Evolutionary conservation across 1,140 invertebrate species (phyloP).

Genomic region (Papilio glaucus): DNA sequence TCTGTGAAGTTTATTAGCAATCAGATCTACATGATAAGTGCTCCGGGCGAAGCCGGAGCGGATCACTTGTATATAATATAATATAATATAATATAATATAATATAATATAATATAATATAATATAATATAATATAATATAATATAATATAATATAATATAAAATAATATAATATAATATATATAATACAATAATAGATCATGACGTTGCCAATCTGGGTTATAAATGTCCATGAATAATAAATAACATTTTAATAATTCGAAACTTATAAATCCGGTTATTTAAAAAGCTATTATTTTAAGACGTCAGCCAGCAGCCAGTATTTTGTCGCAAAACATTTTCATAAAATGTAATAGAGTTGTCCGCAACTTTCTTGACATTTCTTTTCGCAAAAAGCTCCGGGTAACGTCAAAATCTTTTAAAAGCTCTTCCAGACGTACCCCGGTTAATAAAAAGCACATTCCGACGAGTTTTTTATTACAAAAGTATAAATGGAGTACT

Average conservation of each 20-base stretch:
- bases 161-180: too few relatives aligned
- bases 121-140: too few relatives aligned
- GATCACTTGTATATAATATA: too few relatives aligned
- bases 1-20: too few relatives aligned
- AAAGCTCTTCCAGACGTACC: constrained; percentile 15
- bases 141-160: too few relatives aligned
- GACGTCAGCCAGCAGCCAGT: neutral
- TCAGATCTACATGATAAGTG: too few relatives aligned
- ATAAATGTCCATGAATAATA: too few relatives aligned
- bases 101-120: too few relatives aligned
- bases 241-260: neutral
- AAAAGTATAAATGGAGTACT: constrained; percentile 24
- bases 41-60: too few relatives aligned
- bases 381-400: constrained; percentile 1
- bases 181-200: too few relatives aligned
- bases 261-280: neutral
- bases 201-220: neutral
- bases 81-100: too few relatives aligned
- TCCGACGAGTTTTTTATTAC: constrained; percentile 17
- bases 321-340: constrained; percentile 14
- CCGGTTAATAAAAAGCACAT: constrained; percentile 23
- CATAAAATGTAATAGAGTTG: constrained; percentile 19
- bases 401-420: constrained; percentile 24
- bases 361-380: constrained; percentile 9
- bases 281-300: constrained; percentile 4